Conservation (phyloP, 2,888 invertebrate species). For the Beris chalybata region DNA sequence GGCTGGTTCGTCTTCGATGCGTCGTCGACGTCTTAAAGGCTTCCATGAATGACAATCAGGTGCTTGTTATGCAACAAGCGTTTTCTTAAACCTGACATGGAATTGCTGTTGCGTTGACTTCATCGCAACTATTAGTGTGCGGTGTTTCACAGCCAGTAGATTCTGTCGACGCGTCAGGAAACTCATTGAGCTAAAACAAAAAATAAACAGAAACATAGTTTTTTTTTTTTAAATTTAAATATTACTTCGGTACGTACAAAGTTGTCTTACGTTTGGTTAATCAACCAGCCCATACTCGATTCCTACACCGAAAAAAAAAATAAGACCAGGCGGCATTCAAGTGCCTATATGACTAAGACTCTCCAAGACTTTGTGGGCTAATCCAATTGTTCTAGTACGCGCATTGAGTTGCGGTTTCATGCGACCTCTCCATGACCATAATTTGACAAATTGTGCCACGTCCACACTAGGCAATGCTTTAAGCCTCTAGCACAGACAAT, state of each 20-base stretch:
- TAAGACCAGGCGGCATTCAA: conserved; percentile 15
- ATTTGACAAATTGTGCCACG: conserved; percentile 26
- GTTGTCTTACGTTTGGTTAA: conserved; percentile 20
- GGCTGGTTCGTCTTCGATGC: no score
- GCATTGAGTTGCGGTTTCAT: neutral
- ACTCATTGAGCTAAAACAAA: conserved; percentile 3
- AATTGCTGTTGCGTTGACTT: conserved; percentile 9
- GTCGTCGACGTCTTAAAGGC: conserved; percentile 34
- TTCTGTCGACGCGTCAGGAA: conserved; percentile 21
- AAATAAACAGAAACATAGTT: neutral
- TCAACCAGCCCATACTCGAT: neutral
- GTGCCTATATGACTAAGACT: neutral
- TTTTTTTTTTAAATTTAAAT: no score
- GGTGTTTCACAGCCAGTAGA: conserved; percentile 17
- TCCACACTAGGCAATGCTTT: conserved; percentile 3
- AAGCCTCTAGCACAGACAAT: no score
- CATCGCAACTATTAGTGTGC: neutral
- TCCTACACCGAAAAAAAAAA: neutral
- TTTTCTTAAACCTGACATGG: conserved; percentile 34
- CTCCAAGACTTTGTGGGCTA: conserved; percentile 7
- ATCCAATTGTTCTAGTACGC: conserved; percentile 17
- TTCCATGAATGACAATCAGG: conserved; percentile 44
- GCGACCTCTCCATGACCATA: conserved; percentile 25
- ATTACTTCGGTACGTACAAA: neutral
- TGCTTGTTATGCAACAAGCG: conserved; percentile 54